Evolutionary conservation across 2,888 invertebrate genomes (phyloP).

Genomic region (Eutolmus rufibarbis): DNA sequence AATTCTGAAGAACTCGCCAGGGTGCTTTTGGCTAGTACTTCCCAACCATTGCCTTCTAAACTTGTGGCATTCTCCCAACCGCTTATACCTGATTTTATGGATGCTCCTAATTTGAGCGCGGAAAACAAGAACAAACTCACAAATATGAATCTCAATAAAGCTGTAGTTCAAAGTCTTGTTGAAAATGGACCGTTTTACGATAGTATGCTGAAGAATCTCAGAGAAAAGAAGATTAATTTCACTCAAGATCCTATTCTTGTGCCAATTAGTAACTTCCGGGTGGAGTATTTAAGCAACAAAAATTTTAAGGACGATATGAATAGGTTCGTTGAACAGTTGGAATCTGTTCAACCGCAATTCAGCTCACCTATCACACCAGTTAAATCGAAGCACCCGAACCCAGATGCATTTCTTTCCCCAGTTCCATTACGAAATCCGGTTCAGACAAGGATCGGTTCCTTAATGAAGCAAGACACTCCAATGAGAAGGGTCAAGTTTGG

Average conservation of each 20-base stretch:
- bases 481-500: constrained; percentile 60
- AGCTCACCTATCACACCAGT: constrained; percentile 50
- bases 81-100: constrained; percentile 52
- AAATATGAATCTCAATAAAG: constrained; percentile 66
- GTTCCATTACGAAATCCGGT: constrained; percentile 55
- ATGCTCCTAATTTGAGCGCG: constrained; percentile 45
- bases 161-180: constrained; percentile 67
- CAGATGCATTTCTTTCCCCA: constrained; percentile 56
- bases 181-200: constrained; percentile 69
- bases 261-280: constrained; percentile 68
- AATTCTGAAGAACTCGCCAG: constrained; percentile 53
- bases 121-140: constrained; percentile 60
- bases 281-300: constrained; percentile 67
- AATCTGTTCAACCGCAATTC: constrained; percentile 44
- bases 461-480: constrained; percentile 61
- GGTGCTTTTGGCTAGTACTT: constrained; percentile 50
- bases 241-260: constrained; percentile 67
- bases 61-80: constrained; percentile 58
- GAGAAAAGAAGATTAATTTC: constrained; percentile 66
- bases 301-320: constrained; percentile 67
- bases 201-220: constrained; percentile 66
- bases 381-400: constrained; percentile 42
- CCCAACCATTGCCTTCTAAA: constrained; percentile 52
- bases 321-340: constrained; percentile 58
- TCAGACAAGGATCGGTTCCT: constrained; percentile 54